Evolutionary conservation across 2,888 invertebrate genomes (phyloP).

Genomic region (Nomada ferruginata): DNA sequence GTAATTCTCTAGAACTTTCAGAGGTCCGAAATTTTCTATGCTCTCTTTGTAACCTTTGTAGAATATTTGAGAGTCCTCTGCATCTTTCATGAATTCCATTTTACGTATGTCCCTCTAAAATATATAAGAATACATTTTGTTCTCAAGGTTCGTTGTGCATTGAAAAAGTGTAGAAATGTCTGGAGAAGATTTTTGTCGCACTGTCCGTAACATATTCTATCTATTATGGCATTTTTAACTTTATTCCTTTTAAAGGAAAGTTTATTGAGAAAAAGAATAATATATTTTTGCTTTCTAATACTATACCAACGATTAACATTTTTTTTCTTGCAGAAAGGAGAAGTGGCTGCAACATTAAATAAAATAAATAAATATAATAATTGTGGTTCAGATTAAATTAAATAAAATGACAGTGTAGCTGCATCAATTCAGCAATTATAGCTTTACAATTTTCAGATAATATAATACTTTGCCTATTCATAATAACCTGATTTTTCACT

Average conservation of each 20-base stretch:
- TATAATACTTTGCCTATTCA: background rate
- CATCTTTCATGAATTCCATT: background rate
- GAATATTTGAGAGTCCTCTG: background rate
- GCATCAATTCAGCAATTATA: no score
- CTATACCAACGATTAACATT: no score
- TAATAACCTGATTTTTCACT: background rate
- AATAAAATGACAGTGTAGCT: no score
- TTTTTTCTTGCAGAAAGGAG: no score
- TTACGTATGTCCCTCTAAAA: background rate
- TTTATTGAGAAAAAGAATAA: no score
- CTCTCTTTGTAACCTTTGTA: background rate
- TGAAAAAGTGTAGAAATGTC: background rate
- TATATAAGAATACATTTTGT: background rate
- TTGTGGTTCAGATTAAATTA: no score
- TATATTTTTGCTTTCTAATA: no score
- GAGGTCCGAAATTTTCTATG: background rate
- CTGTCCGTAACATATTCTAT: background rate
- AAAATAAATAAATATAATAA: no score
- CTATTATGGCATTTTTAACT: no score
- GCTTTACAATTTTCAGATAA: background rate
- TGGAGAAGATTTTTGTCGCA: background rate
- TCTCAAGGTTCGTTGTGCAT: background rate
- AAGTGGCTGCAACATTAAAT: no score
- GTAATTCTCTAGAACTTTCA: no score
- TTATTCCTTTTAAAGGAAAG: no score